Evolutionary conservation across 1,140 invertebrate species (phyloP).

Genomic region (Maniola jurtina): DNA sequence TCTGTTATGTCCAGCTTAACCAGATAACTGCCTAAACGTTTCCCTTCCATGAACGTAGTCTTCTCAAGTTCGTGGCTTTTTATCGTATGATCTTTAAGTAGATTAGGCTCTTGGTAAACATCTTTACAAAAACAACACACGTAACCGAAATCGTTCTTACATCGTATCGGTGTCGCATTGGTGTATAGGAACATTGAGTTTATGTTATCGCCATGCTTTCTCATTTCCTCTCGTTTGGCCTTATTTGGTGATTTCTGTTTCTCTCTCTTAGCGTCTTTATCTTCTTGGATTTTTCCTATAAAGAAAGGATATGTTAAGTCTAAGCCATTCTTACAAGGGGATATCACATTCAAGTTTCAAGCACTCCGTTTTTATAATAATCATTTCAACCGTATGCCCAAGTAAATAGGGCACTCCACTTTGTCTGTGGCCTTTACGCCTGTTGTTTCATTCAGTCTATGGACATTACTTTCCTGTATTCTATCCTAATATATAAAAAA

Average conservation of each 20-base stretch:
- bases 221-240: constrained; percentile 30
- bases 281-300: constrained; percentile 17
- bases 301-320: constrained; percentile 4
- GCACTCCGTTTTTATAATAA: too few species aligned
- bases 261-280: constrained; percentile 9
- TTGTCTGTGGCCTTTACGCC: too few species aligned
- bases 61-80: constrained; percentile 28
- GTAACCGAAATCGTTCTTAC: constrained; percentile 36
- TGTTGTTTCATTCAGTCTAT: too few species aligned
- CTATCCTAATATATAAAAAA: too few species aligned
- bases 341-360: too few species aligned
- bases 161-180: constrained; percentile 46
- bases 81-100: constrained; percentile 41
- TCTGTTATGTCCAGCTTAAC: constrained; percentile 41
- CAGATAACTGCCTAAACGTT: constrained; percentile 20
- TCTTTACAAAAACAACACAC: constrained; percentile 43
- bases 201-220: constrained; percentile 47
- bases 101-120: constrained; percentile 35
- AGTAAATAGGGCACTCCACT: too few species aligned
- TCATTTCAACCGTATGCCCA: too few species aligned
- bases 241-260: constrained; percentile 4
- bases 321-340: not conserved
- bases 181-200: constrained; percentile 39
- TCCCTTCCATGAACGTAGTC: constrained; percentile 25
- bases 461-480: too few species aligned